Conservation (phyloP, 1,140 invertebrate species). For the Drosophila bocki region DNA sequence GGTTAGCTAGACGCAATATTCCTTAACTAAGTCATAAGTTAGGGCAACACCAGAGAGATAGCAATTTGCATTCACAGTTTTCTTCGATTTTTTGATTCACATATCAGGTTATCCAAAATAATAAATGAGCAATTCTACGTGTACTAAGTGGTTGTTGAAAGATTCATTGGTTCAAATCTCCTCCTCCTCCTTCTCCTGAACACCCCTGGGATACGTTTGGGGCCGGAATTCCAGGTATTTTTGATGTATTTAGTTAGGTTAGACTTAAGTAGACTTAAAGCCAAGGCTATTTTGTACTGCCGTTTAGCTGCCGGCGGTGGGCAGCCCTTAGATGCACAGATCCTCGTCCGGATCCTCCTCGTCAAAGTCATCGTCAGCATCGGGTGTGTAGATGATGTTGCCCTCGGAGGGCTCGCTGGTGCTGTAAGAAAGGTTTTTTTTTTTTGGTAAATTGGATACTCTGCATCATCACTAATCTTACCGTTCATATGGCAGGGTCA, state of each 20-base stretch:
- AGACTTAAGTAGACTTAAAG: slow-evolving; percentile 74
- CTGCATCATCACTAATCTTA: slow-evolving; percentile 17
- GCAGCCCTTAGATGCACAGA: slow-evolving; percentile 62
- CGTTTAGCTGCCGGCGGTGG: slow-evolving; percentile 46
- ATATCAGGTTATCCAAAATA: slow-evolving; percentile 55
- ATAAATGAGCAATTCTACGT: slow-evolving; percentile 55
- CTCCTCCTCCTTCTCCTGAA: slow-evolving; percentile 1
- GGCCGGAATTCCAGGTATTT: slow-evolving; percentile 41
- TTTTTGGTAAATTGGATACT: not conserved
- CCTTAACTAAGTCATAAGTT: slow-evolving; percentile 51
- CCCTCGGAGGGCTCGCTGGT: slow-evolving; percentile 73
- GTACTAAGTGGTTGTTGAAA: slow-evolving; percentile 36
- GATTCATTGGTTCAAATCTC: slow-evolving; percentile 17
- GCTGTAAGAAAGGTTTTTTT: slow-evolving; percentile 23
- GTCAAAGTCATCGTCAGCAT: slow-evolving; percentile 86
- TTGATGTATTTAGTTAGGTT: slow-evolving; percentile 46
- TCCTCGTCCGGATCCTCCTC: slow-evolving; percentile 87
- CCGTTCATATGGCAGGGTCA: slow-evolving; percentile 84
- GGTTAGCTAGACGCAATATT: slow-evolving; percentile 46
- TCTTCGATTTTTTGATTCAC: slow-evolving; percentile 49
- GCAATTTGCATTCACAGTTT: slow-evolving; percentile 32
- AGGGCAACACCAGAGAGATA: slow-evolving; percentile 27
- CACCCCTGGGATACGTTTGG: slow-evolving; percentile 15
- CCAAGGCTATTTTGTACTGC: slow-evolving; percentile 79
- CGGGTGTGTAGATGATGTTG: slow-evolving; percentile 86